Conservation (phyloP, 2,113 vertebrate species). For the Hippocampus abdominalis region DNA sequence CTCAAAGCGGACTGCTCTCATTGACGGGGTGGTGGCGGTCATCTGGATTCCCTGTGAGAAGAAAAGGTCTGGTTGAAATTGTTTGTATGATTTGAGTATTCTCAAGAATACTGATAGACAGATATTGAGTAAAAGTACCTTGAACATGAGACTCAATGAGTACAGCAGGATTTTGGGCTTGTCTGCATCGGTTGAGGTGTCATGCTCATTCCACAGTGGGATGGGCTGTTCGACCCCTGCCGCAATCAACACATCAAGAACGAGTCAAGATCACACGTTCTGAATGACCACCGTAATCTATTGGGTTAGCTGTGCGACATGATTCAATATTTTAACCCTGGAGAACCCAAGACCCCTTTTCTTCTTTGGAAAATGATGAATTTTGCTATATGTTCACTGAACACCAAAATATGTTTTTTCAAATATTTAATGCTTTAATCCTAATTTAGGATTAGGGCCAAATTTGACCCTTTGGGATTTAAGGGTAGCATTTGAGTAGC, state of each 20-base stretch:
- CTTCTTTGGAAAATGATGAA: too few species aligned
- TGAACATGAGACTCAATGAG: constrained; percentile 91
- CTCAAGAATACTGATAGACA: neutral
- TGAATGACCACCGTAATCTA: neutral
- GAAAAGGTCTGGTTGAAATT: neutral
- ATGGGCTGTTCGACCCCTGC: constrained; percentile 96
- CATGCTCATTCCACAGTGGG: constrained; percentile 97
- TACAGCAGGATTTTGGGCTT: constrained; percentile 98
- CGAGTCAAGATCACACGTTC: constrained; percentile 1
- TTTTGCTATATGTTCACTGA: too few species aligned
- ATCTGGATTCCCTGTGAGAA: constrained; percentile 89
- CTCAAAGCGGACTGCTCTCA: constrained; percentile 96
- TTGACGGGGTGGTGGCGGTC: constrained; percentile 96
- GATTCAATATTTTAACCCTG: neutral
- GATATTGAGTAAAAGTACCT: constrained; percentile 73
- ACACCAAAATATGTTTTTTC: too few species aligned
- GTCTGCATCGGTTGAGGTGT: constrained; percentile 89
- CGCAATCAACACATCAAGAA: constrained; percentile 7
- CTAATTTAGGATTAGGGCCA: too few species aligned
- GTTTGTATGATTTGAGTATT: neutral
- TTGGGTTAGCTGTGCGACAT: neutral
- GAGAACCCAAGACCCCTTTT: too few species aligned
- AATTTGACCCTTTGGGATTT: too few species aligned
- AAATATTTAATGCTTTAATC: too few species aligned
- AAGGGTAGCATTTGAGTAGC: too few species aligned